phyloP scores from a whole-genome alignment of 2,797 vertebrate genomes.

The Simalia tracyae region DNA sequence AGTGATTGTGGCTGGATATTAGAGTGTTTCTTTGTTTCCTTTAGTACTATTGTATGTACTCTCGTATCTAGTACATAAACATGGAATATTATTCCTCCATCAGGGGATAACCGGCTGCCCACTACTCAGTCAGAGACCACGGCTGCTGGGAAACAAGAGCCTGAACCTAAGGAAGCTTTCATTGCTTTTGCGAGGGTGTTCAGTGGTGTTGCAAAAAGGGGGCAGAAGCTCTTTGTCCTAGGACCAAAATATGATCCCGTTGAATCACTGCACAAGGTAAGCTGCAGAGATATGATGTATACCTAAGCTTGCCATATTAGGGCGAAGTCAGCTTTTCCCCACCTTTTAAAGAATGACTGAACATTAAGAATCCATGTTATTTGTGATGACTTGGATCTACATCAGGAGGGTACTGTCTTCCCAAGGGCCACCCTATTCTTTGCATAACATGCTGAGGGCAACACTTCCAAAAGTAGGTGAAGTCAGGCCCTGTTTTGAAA shows the following conservation, averaged over 20 bases:
- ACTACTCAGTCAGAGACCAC: slow-evolving; percentile 60
- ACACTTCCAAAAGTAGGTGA: background rate
- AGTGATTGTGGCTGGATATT: background rate
- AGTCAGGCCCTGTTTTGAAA: background rate
- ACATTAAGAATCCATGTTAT: background rate
- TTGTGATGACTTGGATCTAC: background rate
- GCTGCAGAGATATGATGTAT: background rate
- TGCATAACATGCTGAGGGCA: background rate
- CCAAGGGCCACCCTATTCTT: background rate
- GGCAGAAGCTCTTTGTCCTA: slow-evolving; percentile 87
- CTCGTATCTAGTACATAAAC: background rate
- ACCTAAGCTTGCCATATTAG: background rate
- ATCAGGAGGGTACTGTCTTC: background rate
- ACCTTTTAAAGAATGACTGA: background rate
- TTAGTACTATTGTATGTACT: background rate
- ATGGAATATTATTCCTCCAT: slow-evolving; percentile 5
- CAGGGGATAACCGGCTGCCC: slow-evolving; percentile 69
- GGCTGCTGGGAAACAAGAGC: slow-evolving; percentile 63
- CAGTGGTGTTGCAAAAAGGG: slow-evolving; percentile 84
- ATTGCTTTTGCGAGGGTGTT: slow-evolving; percentile 93
- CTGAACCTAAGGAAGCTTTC: slow-evolving; percentile 80
- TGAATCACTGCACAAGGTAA: slow-evolving; percentile 83
- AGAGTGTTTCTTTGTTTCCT: background rate
- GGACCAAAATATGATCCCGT: slow-evolving; percentile 93
- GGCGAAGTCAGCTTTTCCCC: background rate